These are phyloP conservation scores for Myotis yumanensis DNA, from an alignment of 2,113 vertebrate genomes.

Conservation along the genomic window DNA sequence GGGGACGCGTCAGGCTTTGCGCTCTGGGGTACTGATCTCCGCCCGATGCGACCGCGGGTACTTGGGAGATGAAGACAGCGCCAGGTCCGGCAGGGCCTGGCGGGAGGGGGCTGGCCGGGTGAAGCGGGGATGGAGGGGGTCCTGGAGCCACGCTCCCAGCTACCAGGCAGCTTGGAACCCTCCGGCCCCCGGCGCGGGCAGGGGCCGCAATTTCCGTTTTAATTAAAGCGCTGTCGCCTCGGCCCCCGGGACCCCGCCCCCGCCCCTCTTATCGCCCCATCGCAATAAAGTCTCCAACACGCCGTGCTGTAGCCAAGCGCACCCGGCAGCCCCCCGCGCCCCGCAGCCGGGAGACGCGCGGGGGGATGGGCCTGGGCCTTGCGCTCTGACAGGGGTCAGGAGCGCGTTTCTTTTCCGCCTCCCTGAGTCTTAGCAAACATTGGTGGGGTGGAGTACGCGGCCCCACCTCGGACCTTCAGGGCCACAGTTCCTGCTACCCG, in stretches of 20 bases:
- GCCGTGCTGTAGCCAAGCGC: conserved; percentile 69
- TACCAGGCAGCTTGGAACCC: conserved; percentile 56
- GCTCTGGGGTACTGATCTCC: conserved; percentile 74
- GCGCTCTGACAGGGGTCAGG: not conserved
- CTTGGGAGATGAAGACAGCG: conserved; percentile 41
- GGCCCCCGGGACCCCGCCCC: conserved; percentile 72
- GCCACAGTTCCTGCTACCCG: not conserved
- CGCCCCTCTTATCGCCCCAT: conserved; percentile 77
- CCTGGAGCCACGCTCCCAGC: conserved; percentile 63
- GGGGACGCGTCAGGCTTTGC: conserved; percentile 65
- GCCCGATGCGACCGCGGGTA: conserved; percentile 66
- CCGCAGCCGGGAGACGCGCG: conserved; percentile 71
- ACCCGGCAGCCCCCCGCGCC: conserved; percentile 74
- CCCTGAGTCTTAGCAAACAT: conserved; percentile 94
- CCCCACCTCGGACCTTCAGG: not conserved
- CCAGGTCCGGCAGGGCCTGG: conserved; percentile 64
- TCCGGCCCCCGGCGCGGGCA: conserved; percentile 62
- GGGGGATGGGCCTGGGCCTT: conserved; percentile 62
- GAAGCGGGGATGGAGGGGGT: conserved; percentile 52
- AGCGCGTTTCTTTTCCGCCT: conserved; percentile 90
- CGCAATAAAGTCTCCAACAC: conserved; percentile 78
- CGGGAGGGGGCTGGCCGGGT: conserved; percentile 67
- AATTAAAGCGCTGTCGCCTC: conserved; percentile 78
- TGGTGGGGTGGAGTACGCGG: not conserved
- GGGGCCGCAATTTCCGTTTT: conserved; percentile 82